Evolutionary conservation across 1,140 invertebrate genomes (phyloP).

Genomic region (Aporrectodea caliginosa): DNA sequence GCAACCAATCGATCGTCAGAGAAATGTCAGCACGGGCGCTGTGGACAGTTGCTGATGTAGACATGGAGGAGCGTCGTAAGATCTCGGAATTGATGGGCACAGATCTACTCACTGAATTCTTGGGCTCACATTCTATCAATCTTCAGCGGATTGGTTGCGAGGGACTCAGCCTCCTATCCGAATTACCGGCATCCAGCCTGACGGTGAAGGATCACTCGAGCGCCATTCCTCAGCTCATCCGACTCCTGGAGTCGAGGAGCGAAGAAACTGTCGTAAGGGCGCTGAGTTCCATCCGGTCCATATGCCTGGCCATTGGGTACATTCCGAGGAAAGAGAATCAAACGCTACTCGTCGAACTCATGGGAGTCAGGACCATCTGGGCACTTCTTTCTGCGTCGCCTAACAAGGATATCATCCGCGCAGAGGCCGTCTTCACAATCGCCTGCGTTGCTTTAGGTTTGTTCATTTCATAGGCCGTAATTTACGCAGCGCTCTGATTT

Average conservation of each 20-base stretch:
- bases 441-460: background rate
- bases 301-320: background rate
- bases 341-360: background rate
- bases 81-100: conserved; percentile 51
- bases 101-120: conserved; percentile 48
- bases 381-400: background rate
- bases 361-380: background rate
- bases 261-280: background rate
- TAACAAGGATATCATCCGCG: background rate
- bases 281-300: background rate
- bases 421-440: background rate
- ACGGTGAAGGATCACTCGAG: background rate
- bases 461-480: no score
- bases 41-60: conserved; percentile 52
- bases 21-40: conserved; percentile 51
- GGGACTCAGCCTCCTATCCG: background rate
- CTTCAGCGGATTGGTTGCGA: background rate
- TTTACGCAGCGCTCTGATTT: no score
- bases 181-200: background rate
- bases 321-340: background rate
- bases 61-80: conserved; percentile 44
- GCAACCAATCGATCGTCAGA: conserved; percentile 31
- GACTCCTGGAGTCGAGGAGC: background rate
- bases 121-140: background rate
- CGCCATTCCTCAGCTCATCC: background rate